Conservation (phyloP, 2,888 invertebrate genomes). For the Encarsia formosa region DNA sequence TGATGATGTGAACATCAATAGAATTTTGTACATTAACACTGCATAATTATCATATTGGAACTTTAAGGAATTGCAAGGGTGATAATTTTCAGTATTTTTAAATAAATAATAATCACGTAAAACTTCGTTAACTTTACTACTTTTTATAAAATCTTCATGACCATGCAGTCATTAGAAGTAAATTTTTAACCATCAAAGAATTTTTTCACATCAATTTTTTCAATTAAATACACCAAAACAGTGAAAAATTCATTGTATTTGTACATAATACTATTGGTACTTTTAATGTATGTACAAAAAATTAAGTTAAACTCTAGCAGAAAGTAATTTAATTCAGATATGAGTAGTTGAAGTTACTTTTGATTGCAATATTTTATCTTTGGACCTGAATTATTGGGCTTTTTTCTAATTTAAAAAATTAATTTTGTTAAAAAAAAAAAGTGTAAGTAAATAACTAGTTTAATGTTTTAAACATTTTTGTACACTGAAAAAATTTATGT, state of each 20-base stretch:
- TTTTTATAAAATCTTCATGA: constrained; percentile 21
- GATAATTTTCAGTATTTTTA: constrained; percentile 23
- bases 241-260: constrained; percentile 7
- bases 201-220: constrained; percentile 1
- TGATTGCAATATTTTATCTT: too few species aligned
- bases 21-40: constrained; percentile 11
- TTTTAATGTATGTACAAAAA: constrained; percentile 23
- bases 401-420: too few species aligned
- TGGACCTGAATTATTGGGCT: too few species aligned
- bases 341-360: too few species aligned
- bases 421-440: too few species aligned
- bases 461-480: too few species aligned
- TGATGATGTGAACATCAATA: constrained; percentile 14
- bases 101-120: constrained; percentile 6
- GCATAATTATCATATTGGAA: constrained; percentile 9
- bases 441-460: too few species aligned
- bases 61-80: constrained; percentile 19
- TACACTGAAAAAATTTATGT: too few species aligned
- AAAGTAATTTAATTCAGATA: too few species aligned
- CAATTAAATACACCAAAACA: constrained; percentile 1
- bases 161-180: constrained; percentile 1
- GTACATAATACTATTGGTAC: constrained; percentile 21
- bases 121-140: constrained; percentile 10
- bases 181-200: constrained; percentile 2
- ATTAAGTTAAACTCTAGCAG: too few species aligned